phyloP scores from a whole-genome alignment of 2,797 vertebrate genomes.

The Hydrocynus forskahlii region DNA sequence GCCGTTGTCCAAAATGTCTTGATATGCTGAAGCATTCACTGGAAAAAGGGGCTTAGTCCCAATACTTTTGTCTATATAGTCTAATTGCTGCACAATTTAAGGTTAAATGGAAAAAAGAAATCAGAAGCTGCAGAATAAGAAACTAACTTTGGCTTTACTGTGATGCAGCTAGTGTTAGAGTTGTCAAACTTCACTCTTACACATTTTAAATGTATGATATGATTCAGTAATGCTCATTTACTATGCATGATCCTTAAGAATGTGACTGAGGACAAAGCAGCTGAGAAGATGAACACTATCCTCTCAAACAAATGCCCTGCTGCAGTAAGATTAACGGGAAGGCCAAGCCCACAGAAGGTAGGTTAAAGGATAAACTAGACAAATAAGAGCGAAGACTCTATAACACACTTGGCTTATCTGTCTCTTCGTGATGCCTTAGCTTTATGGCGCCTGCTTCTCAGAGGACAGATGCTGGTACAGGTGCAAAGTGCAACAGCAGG shows the following conservation, averaged over 20 bases:
- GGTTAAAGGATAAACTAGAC: neutral
- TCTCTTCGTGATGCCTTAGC: constrained; percentile 60
- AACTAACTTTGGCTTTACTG: too few relatives aligned
- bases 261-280: constrained; percentile 50
- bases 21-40: too few relatives aligned
- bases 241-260: constrained; percentile 40
- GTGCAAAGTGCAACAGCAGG: constrained; percentile 75
- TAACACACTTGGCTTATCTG: neutral
- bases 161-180: too few relatives aligned
- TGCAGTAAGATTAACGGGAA: constrained; percentile 49
- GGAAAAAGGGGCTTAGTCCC: too few relatives aligned
- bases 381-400: neutral
- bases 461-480: constrained; percentile 83
- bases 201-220: too few relatives aligned
- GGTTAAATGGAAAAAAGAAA: neutral
- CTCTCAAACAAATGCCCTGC: constrained; percentile 55
- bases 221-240: too few relatives aligned
- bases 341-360: constrained; percentile 57
- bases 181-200: too few relatives aligned
- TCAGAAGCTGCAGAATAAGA: too few relatives aligned
- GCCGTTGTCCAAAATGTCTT: too few relatives aligned
- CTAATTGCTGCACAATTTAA: neutral
- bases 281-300: constrained; percentile 48
- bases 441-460: constrained; percentile 81
- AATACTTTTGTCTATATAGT: too few relatives aligned